phyloP scores from a whole-genome alignment of 2,888 invertebrate species.

The Chrysotoxum bicinctum region DNA sequence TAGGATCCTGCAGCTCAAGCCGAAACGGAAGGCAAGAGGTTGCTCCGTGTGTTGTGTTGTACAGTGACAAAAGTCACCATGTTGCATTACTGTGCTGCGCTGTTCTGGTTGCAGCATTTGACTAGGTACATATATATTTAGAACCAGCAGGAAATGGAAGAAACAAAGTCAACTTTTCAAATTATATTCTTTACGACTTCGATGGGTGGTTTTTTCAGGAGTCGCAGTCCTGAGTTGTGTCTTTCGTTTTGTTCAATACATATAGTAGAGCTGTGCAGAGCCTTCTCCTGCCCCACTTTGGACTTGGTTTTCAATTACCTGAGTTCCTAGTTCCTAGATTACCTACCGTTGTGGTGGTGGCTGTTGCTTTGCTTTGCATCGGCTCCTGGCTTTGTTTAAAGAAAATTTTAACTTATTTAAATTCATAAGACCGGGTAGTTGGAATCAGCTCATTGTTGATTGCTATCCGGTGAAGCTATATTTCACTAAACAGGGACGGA shows the following conservation, averaged over 20 bases:
- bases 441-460: constrained; percentile 60
- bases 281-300: constrained; percentile 56
- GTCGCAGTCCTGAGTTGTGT: not conserved
- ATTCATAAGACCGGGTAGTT: constrained; percentile 57
- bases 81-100: constrained; percentile 19
- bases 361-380: constrained; percentile 33
- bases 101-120: not conserved
- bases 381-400: constrained; percentile 49
- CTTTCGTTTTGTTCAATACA: not conserved
- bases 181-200: constrained; percentile 71
- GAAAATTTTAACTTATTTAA: constrained; percentile 69
- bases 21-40: not conserved
- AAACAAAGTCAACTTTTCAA: constrained; percentile 71
- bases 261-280: not conserved
- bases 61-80: constrained; percentile 67
- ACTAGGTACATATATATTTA: not conserved
- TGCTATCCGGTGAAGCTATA: constrained; percentile 48
- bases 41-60: constrained; percentile 16
- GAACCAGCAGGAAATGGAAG: constrained; percentile 58
- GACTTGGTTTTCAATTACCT: constrained; percentile 65
- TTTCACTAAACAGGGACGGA: constrained; percentile 1
- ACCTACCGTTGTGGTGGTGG: not conserved
- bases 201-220: constrained; percentile 59
- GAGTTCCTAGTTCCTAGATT: constrained; percentile 44
- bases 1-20: not conserved